These are phyloP conservation scores for Zygogramma bicolorata DNA, from an alignment of 2,888 invertebrate species.

Conservation along the genomic window DNA sequence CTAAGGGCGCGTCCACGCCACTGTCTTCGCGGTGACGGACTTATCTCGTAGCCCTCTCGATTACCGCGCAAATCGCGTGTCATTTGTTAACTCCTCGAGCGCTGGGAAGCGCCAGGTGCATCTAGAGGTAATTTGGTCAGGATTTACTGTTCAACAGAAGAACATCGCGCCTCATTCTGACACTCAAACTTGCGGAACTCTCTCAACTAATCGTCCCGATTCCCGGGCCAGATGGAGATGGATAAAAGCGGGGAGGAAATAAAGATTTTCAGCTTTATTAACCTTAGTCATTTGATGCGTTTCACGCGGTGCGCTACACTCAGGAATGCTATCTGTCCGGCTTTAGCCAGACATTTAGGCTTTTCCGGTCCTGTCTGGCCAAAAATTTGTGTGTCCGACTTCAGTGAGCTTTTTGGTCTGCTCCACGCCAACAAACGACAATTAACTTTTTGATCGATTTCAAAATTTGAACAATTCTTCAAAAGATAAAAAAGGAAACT, in stretches of 20 bases:
- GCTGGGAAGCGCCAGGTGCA: conserved; percentile 63
- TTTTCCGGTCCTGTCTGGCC: too few species aligned
- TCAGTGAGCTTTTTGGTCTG: too few species aligned
- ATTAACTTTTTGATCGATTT: too few species aligned
- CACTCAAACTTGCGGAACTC: conserved; percentile 37
- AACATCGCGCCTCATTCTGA: conserved; percentile 41
- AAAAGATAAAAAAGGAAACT: too few species aligned
- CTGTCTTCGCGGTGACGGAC: conserved; percentile 25
- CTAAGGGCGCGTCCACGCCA: background rate
- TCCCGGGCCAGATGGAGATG: conserved; percentile 18
- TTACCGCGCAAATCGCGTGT: conserved; percentile 64
- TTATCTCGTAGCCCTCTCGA: conserved; percentile 45
- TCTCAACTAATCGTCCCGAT: conserved; percentile 37
- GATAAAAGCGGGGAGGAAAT: conserved; percentile 2
- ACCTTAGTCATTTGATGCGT: background rate
- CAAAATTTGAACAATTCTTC: too few species aligned
- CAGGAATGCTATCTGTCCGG: too few species aligned
- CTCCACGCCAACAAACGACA: too few species aligned
- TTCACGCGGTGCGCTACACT: background rate
- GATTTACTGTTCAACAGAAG: conserved; percentile 58
- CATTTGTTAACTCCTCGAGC: conserved; percentile 64
- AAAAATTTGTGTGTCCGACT: too few species aligned
- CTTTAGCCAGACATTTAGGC: too few species aligned
- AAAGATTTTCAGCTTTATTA: conserved; percentile 9
- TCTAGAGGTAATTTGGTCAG: conserved; percentile 61